These are phyloP conservation scores for Euphydryas editha DNA, from an alignment of 2,888 invertebrate genomes.

Conservation along the genomic window DNA sequence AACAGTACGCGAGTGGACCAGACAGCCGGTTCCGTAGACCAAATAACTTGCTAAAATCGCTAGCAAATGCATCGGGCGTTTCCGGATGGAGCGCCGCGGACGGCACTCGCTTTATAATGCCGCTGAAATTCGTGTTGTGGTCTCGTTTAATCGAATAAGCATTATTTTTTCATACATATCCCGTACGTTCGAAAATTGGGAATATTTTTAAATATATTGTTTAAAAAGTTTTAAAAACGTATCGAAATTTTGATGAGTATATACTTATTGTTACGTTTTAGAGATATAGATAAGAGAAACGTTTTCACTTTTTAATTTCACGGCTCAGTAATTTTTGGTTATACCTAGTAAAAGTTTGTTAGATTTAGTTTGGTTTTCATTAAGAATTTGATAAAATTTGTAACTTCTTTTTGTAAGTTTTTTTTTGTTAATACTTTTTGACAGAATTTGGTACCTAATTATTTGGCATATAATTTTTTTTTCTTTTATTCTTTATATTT, in stretches of 20 bases:
- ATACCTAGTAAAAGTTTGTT: slow-evolving; percentile 1
- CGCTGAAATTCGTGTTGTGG: slow-evolving; percentile 46
- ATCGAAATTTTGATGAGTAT: neutral
- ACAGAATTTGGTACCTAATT: too few relatives aligned
- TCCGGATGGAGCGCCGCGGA: slow-evolving; percentile 48
- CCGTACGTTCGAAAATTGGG: neutral
- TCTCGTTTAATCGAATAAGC: slow-evolving; percentile 23
- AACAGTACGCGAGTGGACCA: slow-evolving; percentile 59
- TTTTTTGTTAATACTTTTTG: too few relatives aligned
- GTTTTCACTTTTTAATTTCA: neutral
- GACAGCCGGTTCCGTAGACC: slow-evolving; percentile 34
- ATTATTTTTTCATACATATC: neutral
- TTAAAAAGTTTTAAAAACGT: neutral
- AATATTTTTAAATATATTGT: neutral
- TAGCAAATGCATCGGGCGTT: slow-evolving; percentile 65
- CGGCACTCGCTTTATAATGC: slow-evolving; percentile 42
- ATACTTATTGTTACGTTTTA: neutral
- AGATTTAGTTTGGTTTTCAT: neutral
- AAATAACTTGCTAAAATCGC: slow-evolving; percentile 66
- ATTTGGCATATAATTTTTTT: too few relatives aligned
- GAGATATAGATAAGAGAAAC: neutral
- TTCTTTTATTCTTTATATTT: too few relatives aligned
- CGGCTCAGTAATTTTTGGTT: neutral
- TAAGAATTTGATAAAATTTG: neutral
- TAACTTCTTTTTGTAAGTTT: neutral